Evolutionary conservation across 2,797 vertebrate species (phyloP), one percentile per base, ranked within the genome.

Genomic region (Microctenopoma stevenorrisi): DNA sequence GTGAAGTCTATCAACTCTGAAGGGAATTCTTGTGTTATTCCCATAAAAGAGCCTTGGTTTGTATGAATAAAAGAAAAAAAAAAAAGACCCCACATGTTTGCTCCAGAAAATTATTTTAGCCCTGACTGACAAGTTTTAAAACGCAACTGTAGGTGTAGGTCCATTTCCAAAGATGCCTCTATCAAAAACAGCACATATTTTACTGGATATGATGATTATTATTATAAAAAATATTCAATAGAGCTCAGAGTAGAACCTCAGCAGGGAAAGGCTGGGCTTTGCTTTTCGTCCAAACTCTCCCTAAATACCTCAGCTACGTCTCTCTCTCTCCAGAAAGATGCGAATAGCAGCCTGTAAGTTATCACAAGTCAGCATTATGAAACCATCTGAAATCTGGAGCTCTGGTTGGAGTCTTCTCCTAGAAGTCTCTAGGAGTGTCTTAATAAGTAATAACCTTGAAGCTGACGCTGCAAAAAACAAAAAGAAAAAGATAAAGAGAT

Each of bases 101-200:
- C 46, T 42, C 33, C 40, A 56, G 54, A 58, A 54, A 38, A 38
- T 52, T 35, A 15, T 10, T n/a, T 16, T n/a, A 64, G 57, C 26
- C 38, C 43, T 12, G 22, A 7, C 15, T 26, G n/a, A 44, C 4
- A 3, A 14, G 28, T 43, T 61, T 56, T 57, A 66, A 79, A 76
- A 65, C 22, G 11, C 15, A 56, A 61, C 7, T 71, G 75, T 75
- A 55, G 44, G 70, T 28, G 42, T 43, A 4, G 62, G 61, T 13
- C 60, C 0, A 51, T 44, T 49, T 73, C 65, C 56, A 74, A 64
- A 15, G 3, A 28, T 0, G 4, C 10, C 26, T 6, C 9, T 13
- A 16, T 68, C 9, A 22, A 73, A 68, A 42, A 47, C 54, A 56
- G 15, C 11, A 4, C 12, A 55, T 28, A 37, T 26, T 54, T 61